Evolutionary conservation across 2,797 vertebrate genomes (phyloP).

Genomic region (Pachyuromys duprasi): DNA sequence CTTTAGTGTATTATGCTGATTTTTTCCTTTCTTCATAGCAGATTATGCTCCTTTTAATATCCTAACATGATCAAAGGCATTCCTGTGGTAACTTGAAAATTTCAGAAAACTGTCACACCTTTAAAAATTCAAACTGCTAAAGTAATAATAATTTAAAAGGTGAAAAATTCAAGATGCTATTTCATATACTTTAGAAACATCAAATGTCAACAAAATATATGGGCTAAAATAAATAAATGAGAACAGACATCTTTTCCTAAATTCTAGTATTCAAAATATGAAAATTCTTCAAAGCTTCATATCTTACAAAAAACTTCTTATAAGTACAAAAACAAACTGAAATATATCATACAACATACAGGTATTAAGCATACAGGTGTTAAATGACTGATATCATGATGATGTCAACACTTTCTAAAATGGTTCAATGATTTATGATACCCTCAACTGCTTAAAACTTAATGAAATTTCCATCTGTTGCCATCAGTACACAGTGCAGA

Average conservation of each 20-base stretch:
- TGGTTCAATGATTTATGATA: not conserved
- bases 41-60: constrained; percentile 14
- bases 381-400: not conserved
- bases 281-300: not conserved
- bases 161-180: constrained; percentile 19
- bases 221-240: not conserved
- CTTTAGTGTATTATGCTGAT: constrained; percentile 36
- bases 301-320: not conserved
- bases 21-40: constrained; percentile 7
- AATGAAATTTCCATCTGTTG: not conserved
- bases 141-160: constrained; percentile 30
- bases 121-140: constrained; percentile 35
- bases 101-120: constrained; percentile 36
- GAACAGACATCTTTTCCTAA: not conserved
- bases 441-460: not conserved
- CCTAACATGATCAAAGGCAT: constrained; percentile 40
- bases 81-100: constrained; percentile 1
- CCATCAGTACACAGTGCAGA: not conserved
- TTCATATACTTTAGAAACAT: constrained; percentile 25
- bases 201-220: constrained; percentile 40
- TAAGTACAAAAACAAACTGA: not conserved
- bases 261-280: constrained; percentile 5
- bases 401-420: not conserved
- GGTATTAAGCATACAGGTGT: not conserved
- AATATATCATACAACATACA: not conserved